Evolutionary conservation across 2,113 vertebrate species (phyloP), one percentile per base, ranked within the genome.

Genomic region (Phylloscopus whistleri): DNA sequence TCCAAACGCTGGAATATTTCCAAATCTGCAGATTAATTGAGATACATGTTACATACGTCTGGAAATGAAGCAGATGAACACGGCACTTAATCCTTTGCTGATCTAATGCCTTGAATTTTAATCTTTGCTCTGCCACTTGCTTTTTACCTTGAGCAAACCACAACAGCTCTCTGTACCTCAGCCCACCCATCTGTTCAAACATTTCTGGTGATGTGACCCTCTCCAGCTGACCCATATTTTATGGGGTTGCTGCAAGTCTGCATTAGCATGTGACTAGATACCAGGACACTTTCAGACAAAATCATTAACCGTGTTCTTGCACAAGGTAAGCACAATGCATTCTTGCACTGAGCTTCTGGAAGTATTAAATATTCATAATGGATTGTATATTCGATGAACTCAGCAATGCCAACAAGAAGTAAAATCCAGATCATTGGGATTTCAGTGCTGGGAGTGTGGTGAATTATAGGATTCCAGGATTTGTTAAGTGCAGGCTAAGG

Each of bases 81-180:
- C 0, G 1, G 31, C 60, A 77, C 86, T 92, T 94, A 95, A 94
- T 94, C 89, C 89, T 94, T 92, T 5, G 2, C 37, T 89, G 93
- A 94, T 90, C 76, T 75, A 83, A 94, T 86, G 93, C 80, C 73
- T 96, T 96, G 92, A 87, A 96, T 95, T 96, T 88, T 95, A 96
- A 95, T 89, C 76, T 86, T 81, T 24, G 18, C 85, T 92, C 76
- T 81, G 79, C 56, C 62, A 63, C 88, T 92, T 89, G 90, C 33
- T 79, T 93, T 94, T 84, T 94, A 96, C 88, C 88, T 92, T 89
- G 60, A 87, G 41, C 73, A 96, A 96, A 79, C 43, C 37, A 56
- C 44, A 73, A 74, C 79, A 84, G 82, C 69, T 86, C 72, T 75
- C 53, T 48, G 75, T 91, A 86, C 82, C 56, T 92, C 85, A 86